Evolutionary conservation across 2,888 invertebrate genomes (phyloP), one percentile per base, ranked within the genome.

Genomic region (Chrysodeixis includens): DNA sequence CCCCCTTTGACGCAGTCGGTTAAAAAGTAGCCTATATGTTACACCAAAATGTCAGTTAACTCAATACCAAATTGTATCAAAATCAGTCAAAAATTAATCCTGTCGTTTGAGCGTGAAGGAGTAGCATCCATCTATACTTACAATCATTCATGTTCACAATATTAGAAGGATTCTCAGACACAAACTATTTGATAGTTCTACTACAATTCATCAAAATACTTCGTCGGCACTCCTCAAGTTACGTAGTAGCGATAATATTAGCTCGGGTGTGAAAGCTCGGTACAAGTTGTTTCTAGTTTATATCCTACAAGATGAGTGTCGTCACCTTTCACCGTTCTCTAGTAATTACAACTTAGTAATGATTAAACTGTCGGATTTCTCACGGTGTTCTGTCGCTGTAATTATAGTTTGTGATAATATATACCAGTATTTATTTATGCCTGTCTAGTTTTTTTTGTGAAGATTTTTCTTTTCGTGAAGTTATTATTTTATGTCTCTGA

Each of bases 221-320:
- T 49, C 18, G 5, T 4, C 6, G 46, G 18, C 20, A 49, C 46
- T 18, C 20, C 10, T 10, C 1, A 49, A 18, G 10, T 49, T 20
- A 49, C 46, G 18, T 49, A 49, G 46, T 49, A 20, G 18, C 18
- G 46, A 49, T 46, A 46, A 49, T 20, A 49, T 49, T 30, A 6
- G 1, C 3, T n/a, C 1, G 16, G 51, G 44, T 67, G 51, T 58
- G 7, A 57, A 67, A 71, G 55, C 40, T 58, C 3, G 16, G 18
- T 53, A 44, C 57, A 14, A 57, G 60, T 52, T 66, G 20, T 35
- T 5, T 8, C n/a, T 58, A 30, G 20, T 30, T 66, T 54, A 46
- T 12, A 46, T 49, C 12, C 14, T 30, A 46, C 30, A 51, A 14
- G 35, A 40, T 8, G 22, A 51, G 46, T 40, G 35, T 56, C 30